Evolutionary conservation across 2,888 invertebrate species (phyloP), one percentile per base, ranked within the genome.

Genomic region (Koerneria pararmatus): DNA sequence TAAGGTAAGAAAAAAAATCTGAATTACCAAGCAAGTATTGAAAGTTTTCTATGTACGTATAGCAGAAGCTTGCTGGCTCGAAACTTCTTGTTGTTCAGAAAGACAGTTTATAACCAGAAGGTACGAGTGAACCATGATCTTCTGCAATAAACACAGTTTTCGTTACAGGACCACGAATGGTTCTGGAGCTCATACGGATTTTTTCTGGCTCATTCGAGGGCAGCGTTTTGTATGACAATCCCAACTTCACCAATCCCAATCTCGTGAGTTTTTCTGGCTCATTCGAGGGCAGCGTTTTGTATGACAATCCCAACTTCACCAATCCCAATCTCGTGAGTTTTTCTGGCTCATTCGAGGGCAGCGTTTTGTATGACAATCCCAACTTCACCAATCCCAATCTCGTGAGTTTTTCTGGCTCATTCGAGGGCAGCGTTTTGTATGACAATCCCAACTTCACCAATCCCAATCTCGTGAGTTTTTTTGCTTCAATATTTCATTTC

Each of bases 131-230:
- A 24, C 31, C 60, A 24, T 27, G 34, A 37, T 53, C 48, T n/a
- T 22, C 15, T 24, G 29, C 29, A 5, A 22, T 11, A 37, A 27
- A 8, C 5, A 4, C 15, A 11, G 1, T n/a, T 1, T n/a, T 35
- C 5, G n/a, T 75, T 75, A 53, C 75, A 86, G 88, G 88, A 37
- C 89, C 89, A 22, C 84, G 89, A 72, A 88, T 89, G 85, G 87
- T 88, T 49, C 83, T 88, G 67, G 88, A 89, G 80, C 87, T 91
- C 84, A 91, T 97, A 0, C 92, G 93, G 86, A 90, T 98, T 82
- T 98, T 98, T 86, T 90, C 90, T 65, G 91, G 91, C 4, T 95
- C 95, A 80, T 98, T 98, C 86, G 90, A 91, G 69, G 97, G 95
- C 3, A 87, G 53, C 1, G 53, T 53, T 22, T 53, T 19, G 8